A percentile compares a stretch with the other conserved stretches of the same genome.
phyloP scores from a whole-genome alignment of 2,113 vertebrate genomes.

The Haemorhous mexicanus region DNA sequence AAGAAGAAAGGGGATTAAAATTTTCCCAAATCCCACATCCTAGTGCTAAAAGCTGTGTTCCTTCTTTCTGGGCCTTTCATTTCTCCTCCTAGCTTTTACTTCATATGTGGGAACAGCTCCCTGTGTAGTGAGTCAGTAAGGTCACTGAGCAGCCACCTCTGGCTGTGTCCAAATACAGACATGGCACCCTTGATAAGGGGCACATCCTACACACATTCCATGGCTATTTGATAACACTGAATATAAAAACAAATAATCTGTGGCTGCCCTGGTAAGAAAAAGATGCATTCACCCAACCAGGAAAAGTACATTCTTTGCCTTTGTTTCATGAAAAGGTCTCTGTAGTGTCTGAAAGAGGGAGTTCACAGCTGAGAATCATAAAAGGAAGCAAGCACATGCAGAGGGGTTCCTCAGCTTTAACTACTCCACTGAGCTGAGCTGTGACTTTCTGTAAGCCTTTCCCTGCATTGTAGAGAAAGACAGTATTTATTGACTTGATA shows the following conservation, averaged over 20 bases:
- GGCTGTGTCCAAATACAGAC: background rate
- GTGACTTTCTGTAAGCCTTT: background rate
- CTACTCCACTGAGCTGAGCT: rapidly evolving
- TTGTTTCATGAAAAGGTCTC: background rate
- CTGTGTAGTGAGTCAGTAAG: background rate
- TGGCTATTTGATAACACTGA: background rate
- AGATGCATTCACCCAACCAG: background rate
- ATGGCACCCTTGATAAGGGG: background rate
- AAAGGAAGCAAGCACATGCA: background rate
- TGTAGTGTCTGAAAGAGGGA: background rate
- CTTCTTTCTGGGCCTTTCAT: background rate
- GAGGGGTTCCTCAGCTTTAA: background rate
- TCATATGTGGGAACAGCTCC: background rate
- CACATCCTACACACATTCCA: background rate
- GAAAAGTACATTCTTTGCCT: background rate
- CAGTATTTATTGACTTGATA: background rate
- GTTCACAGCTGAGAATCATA: background rate
- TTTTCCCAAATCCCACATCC: background rate
- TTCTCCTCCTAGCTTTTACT: background rate
- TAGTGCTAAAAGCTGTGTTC: background rate
- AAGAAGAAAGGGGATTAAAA: background rate
- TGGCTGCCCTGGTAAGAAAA: background rate
- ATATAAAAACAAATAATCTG: background rate
- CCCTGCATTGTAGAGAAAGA: background rate
- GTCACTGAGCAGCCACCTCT: background rate